phyloP scores from a whole-genome alignment of 2,888 invertebrate genomes.

The Dascillus cervinus region DNA sequence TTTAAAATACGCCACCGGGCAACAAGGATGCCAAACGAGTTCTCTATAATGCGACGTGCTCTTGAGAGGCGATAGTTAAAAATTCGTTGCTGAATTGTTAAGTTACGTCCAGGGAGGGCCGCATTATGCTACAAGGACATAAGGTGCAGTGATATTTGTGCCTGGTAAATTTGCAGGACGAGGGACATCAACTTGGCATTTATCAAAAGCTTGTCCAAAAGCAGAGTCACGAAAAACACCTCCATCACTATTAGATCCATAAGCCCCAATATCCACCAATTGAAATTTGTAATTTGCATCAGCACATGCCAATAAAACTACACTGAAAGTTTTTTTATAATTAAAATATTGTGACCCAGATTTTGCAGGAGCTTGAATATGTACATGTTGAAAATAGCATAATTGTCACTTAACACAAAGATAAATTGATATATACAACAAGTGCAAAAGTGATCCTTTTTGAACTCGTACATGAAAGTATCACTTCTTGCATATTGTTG shows the following conservation, averaged over 20 bases:
- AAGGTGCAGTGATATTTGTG: background rate
- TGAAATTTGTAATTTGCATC: constrained; percentile 7
- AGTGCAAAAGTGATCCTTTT: too few relatives aligned
- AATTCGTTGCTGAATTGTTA: constrained; percentile 1
- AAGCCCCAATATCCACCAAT: too few relatives aligned
- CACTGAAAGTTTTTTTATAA: constrained; percentile 8
- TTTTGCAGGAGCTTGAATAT: constrained; percentile 7
- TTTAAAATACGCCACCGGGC: constrained; percentile 1
- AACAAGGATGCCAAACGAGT: constrained; percentile 1
- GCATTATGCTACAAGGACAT: constrained; percentile 2
- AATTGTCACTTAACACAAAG: too few relatives aligned
- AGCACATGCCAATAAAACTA: constrained; percentile 5
- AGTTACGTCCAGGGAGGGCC: constrained; percentile 1
- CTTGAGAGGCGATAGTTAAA: constrained; percentile 1
- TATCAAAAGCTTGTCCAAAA: constrained; percentile 1
- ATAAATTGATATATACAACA: too few relatives aligned
- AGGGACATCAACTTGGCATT: constrained; percentile 1
- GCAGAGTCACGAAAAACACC: constrained; percentile 5
- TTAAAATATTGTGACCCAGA: constrained; percentile 7
- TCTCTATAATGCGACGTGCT: constrained; percentile 1
- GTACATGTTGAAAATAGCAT: too few relatives aligned
- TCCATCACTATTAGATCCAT: constrained; percentile 8
- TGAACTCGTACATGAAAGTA: too few relatives aligned
- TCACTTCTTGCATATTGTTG: too few relatives aligned
- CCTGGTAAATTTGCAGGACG: background rate